Evolutionary conservation across 2,113 vertebrate genomes (phyloP).

Genomic region (Halichoeres trimaculatus): DNA sequence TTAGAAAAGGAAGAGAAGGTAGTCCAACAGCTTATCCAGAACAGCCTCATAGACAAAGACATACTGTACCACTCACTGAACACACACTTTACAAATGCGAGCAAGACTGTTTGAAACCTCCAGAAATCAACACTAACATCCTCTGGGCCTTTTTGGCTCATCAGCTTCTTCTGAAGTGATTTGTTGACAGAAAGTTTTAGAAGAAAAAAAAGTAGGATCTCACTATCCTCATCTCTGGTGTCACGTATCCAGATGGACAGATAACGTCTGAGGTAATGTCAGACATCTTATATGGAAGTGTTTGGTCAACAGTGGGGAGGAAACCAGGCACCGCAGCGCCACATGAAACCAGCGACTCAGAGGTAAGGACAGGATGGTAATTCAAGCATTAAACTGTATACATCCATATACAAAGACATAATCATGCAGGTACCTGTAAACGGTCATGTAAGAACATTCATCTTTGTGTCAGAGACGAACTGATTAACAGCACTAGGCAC

Average conservation of each 20-base stretch:
- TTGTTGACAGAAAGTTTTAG: constrained; percentile 7
- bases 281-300: constrained; percentile 76
- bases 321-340: constrained; percentile 71
- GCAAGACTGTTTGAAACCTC: too few relatives aligned
- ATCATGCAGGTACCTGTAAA: not conserved
- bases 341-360: constrained; percentile 54
- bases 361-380: constrained; percentile 52
- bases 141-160: not conserved
- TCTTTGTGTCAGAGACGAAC: too few relatives aligned
- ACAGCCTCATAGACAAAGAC: too few relatives aligned
- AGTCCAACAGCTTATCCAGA: too few relatives aligned
- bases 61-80: too few relatives aligned
- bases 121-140: not conserved
- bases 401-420: constrained; percentile 1
- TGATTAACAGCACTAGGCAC: too few relatives aligned
- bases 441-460: constrained; percentile 7
- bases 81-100: too few relatives aligned
- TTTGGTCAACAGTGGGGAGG: constrained; percentile 78
- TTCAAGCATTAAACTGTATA: constrained; percentile 25
- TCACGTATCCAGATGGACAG: constrained; percentile 66
- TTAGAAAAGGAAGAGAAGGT: too few relatives aligned
- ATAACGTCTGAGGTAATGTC: constrained; percentile 70
- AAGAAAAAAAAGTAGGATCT: constrained; percentile 22
- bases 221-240: constrained; percentile 47
- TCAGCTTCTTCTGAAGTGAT: not conserved